Evolutionary conservation across 2,888 invertebrate genomes (phyloP), one percentile per base, ranked within the genome.

Genomic region (Platypus cylindrus): DNA sequence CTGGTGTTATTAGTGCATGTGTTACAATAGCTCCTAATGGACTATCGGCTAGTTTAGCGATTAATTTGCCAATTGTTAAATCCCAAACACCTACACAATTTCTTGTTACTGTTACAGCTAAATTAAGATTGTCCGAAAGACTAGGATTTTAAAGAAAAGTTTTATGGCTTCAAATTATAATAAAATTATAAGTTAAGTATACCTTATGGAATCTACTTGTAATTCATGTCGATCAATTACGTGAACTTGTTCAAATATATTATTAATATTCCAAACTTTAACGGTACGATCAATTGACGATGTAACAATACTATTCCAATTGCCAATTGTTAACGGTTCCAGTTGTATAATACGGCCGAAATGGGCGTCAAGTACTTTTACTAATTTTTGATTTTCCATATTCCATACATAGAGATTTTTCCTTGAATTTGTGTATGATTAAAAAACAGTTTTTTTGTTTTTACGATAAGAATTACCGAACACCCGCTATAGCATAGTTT

Each of bases 251-350:
- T 97, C 95, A 53, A 94, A 91, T 45, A 97, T 95, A 59, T 97
- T 97, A 60, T 95, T 93, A 36, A 98, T 91, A 59, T 97, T 97
- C 97, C 97, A 97, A 3, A 95, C 91, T 69, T 97, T 97, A 5
- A 97, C 94, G 0, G 93, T 91, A 40, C 95, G 74, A 61, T 98
- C 97, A 30, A 97, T 93, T 0, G 95, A 95, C 0, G 95, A 93
- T 0, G 97, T 95, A 30, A 97, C 89, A 3, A 94, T 79, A 58
- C 85, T 86, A 58, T 90, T 90, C 90, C 90, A 90, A 44, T 81
- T 76, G 0, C 85, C 86, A 11, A 87, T 75, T 0, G 84, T 86
- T 23, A 95, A 64, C 0, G 91, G 78, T 47, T 84, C 84, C 37
- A 97, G 63, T 48, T 91, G 87, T 36, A 97, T 89, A 8, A 97